Percentiles rank a stretch among this genome's conserved stretches.
phyloP scores from a whole-genome alignment of 2,797 vertebrate genomes.

The Sebastolobus altivelis region DNA sequence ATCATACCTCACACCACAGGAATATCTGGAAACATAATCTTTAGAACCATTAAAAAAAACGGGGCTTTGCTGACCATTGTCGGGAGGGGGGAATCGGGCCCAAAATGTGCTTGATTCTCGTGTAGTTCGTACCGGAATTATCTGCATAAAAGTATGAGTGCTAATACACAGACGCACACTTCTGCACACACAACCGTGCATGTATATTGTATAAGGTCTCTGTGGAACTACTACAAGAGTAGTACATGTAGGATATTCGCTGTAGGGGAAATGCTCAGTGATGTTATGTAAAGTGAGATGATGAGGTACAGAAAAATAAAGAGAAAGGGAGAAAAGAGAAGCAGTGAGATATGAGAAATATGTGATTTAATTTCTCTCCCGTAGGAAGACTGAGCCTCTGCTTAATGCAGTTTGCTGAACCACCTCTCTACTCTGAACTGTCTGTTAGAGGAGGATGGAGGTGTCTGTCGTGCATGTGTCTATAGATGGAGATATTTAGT shows the following conservation, averaged over 20 bases:
- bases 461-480: conserved; percentile 12
- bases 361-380: conserved; percentile 26
- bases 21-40: too few relatives aligned
- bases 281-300: conserved; percentile 33
- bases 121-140: background rate
- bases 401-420: conserved; percentile 41
- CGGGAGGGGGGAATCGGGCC: too few relatives aligned
- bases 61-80: too few relatives aligned
- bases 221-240: conserved; percentile 16
- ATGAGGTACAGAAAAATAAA: conserved; percentile 15
- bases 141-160: conserved; percentile 11
- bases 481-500: conserved; percentile 16
- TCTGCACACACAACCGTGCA: background rate
- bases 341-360: conserved; percentile 32
- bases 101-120: too few relatives aligned
- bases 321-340: conserved; percentile 7
- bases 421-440: background rate
- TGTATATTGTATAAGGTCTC: conserved; percentile 23
- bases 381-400: conserved; percentile 14
- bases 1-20: too few relatives aligned
- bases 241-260: conserved; percentile 19
- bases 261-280: conserved; percentile 12
- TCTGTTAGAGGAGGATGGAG: conserved; percentile 7
- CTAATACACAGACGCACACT: background rate
- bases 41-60: too few relatives aligned